Evolutionary conservation across 2,888 invertebrate genomes (phyloP).

Genomic region (Holacanthella duospinosa): DNA sequence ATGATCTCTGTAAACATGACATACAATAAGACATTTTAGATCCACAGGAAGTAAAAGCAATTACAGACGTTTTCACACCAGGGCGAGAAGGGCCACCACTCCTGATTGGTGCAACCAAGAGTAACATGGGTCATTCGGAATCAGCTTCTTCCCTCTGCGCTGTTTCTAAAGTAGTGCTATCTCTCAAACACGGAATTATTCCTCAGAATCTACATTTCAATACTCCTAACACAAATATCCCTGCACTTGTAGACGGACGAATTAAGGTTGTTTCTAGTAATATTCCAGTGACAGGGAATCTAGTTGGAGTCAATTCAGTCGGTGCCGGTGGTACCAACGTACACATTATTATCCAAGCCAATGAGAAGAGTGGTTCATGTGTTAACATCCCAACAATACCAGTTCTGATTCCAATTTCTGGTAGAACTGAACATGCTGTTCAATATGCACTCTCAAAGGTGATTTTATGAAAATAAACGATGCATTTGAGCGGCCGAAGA

Average conservation of each 20-base stretch:
- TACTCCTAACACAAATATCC: conserved; percentile 76
- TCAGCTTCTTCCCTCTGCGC: conserved; percentile 73
- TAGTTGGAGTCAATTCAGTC: conserved; percentile 78
- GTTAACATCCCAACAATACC: conserved; percentile 50
- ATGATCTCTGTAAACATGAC: no score
- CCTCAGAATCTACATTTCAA: conserved; percentile 83
- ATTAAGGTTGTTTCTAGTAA: no score
- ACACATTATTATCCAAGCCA: conserved; percentile 56
- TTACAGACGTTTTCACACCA: conserved; percentile 80
- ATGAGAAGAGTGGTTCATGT: conserved; percentile 45
- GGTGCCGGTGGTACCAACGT: conserved; percentile 87
- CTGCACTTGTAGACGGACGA: conserved; percentile 72
- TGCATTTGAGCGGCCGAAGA: no score
- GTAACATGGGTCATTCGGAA: conserved; percentile 88
- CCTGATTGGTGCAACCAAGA: conserved; percentile 88
- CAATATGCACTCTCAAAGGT: no score
- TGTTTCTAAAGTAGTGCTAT: conserved; percentile 69
- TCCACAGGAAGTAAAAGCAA: conserved; percentile 90
- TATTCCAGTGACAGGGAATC: conserved; percentile 55
- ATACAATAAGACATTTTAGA: no score
- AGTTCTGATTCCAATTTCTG: conserved; percentile 64
- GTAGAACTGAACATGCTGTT: conserved; percentile 73
- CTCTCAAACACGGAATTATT: conserved; percentile 79
- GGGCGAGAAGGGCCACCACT: conserved; percentile 54
- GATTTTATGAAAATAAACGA: no score